A percentile compares a stretch with the other conserved stretches of the same genome.
Evolutionary conservation across 2,888 invertebrate species (phyloP).

Genomic region (Hemicrepidius hirtus): DNA sequence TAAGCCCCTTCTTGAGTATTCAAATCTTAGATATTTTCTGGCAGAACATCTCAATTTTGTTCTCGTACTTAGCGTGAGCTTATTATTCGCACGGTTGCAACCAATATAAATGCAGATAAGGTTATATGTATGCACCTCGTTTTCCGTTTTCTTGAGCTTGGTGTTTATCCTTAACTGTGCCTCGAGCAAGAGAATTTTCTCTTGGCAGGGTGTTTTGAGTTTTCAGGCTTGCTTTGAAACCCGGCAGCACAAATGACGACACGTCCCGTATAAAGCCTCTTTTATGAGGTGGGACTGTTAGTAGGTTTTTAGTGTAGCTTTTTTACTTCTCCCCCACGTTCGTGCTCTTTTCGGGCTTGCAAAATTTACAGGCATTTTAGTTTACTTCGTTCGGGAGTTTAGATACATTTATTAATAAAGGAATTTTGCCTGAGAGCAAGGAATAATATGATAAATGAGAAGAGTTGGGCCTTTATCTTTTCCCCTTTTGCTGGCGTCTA

Average conservation of each 20-base stretch:
- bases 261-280: conserved; percentile 57
- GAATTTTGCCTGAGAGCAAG: conserved; percentile 6
- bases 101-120: conserved; percentile 58
- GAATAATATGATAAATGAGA: conserved; percentile 26
- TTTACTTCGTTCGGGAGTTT: conserved; percentile 16
- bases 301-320: conserved; percentile 44
- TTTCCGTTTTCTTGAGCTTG: conserved; percentile 51
- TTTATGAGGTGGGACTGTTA: conserved; percentile 58
- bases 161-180: conserved; percentile 47
- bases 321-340: conserved; percentile 26
- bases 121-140: conserved; percentile 55
- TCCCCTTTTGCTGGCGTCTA: conserved; percentile 1
- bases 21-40: conserved; percentile 41
- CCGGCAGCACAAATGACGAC: conserved; percentile 55
- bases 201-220: conserved; percentile 35
- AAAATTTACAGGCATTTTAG: conserved; percentile 6
- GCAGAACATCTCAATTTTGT: conserved; percentile 48
- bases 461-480: conserved; percentile 18
- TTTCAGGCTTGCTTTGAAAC: conserved; percentile 33
- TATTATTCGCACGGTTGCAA: conserved; percentile 52
- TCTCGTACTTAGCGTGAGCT: conserved; percentile 47
- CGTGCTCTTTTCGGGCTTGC: conserved; percentile 3
- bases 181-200: conserved; percentile 38
- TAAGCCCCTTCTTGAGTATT: conserved; percentile 29
- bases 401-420: conserved; percentile 24